Evolutionary conservation across 2,888 invertebrate species (phyloP).

Genomic region (Aphodius sticticus): DNA sequence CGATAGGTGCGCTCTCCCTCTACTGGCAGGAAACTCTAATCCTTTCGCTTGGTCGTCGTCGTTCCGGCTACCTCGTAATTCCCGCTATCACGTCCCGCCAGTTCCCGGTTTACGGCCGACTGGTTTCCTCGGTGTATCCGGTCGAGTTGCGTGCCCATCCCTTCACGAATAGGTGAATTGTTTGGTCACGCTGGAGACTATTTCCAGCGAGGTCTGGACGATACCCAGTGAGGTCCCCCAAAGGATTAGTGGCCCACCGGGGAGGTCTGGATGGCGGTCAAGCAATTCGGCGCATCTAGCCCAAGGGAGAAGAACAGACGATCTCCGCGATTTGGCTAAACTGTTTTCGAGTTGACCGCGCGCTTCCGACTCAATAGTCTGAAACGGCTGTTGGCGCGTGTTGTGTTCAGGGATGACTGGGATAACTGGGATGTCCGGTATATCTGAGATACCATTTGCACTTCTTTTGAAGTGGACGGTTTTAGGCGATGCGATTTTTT

Average conservation of each 20-base stretch:
- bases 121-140: conserved; percentile 49
- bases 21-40: conserved; percentile 27
- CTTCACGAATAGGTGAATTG: conserved; percentile 49
- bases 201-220: conserved; percentile 22
- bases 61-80: conserved; percentile 58
- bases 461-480: background rate
- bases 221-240: background rate
- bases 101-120: conserved; percentile 55
- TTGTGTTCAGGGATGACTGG: background rate
- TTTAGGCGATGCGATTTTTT: no score
- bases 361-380: conserved; percentile 5
- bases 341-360: conserved; percentile 16
- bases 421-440: background rate
- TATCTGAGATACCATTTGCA: background rate
- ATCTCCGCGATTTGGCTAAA: conserved; percentile 22
- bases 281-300: conserved; percentile 12
- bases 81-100: conserved; percentile 59
- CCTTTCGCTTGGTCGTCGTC: conserved; percentile 27
- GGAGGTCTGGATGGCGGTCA: conserved; percentile 7
- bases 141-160: conserved; percentile 48
- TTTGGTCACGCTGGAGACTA: conserved; percentile 42
- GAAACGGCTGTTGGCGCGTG: background rate
- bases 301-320: background rate
- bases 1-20: conserved; percentile 55
- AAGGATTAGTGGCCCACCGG: conserved; percentile 23